These are phyloP conservation scores for Pycnomerus fuliginosus DNA, from an alignment of 2,888 invertebrate genomes.

Conservation along the genomic window DNA sequence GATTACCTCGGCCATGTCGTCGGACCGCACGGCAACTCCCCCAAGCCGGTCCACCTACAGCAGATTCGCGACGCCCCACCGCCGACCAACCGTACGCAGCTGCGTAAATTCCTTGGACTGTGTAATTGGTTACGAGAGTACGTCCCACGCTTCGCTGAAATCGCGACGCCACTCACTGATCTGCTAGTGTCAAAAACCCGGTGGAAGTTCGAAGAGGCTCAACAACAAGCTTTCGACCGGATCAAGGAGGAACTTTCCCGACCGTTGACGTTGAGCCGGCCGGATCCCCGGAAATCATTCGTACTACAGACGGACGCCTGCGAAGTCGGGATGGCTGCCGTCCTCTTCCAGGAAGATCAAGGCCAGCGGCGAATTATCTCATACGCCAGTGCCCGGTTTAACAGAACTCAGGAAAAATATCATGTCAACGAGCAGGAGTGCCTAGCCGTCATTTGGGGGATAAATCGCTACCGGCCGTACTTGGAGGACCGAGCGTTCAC, in stretches of 20 bases:
- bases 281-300: constrained; percentile 14
- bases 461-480: constrained; percentile 28
- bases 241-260: neutral
- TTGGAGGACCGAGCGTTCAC: constrained; percentile 26
- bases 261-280: neutral
- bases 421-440: constrained; percentile 30
- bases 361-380: constrained; percentile 16
- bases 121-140: constrained; percentile 1
- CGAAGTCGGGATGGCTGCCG: no score
- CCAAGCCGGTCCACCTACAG: neutral
- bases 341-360: constrained; percentile 24
- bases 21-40: neutral
- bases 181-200: neutral
- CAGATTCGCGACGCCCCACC: no score
- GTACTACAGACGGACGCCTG: constrained; percentile 29
- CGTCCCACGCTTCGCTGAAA: constrained; percentile 1
- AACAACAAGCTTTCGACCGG: neutral
- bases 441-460: constrained; percentile 29
- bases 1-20: constrained; percentile 1
- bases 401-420: constrained; percentile 2
- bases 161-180: neutral
- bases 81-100: no score
- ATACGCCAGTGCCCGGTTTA: constrained; percentile 23
- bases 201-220: neutral
- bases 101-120: no score